Percentiles rank a stretch among this genome's conserved stretches.
phyloP scores from a whole-genome alignment of 2,797 vertebrate species.

The Enteromius argenteus region DNA sequence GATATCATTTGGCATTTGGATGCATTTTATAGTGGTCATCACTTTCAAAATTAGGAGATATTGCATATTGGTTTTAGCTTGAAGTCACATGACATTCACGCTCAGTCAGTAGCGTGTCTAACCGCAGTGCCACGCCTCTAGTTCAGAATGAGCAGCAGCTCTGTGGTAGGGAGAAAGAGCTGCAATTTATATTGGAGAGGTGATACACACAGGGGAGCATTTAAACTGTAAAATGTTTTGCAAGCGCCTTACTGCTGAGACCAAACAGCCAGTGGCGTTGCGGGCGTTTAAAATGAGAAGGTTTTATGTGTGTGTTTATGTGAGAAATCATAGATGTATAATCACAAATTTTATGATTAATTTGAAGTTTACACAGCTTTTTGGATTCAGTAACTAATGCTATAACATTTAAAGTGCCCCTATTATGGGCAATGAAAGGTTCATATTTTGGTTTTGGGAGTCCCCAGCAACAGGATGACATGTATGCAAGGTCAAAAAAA shows the following conservation, averaged over 20 bases:
- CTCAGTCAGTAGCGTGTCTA: background rate
- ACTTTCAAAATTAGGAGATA: background rate
- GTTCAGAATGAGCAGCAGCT: conserved; percentile 1
- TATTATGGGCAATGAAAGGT: no score
- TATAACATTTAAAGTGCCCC: background rate
- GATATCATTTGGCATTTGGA: background rate
- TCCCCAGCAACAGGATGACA: no score
- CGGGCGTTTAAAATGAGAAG: background rate
- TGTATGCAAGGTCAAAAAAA: no score
- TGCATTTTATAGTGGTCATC: background rate
- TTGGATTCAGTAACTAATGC: background rate
- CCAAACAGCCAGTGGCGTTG: background rate
- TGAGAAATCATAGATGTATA: background rate
- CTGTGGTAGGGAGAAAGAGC: background rate
- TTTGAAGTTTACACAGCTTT: background rate
- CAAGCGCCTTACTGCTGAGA: background rate
- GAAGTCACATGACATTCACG: background rate
- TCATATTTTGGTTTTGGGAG: no score
- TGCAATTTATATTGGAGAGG: background rate
- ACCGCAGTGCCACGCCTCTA: conserved; percentile 6
- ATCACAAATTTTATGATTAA: background rate
- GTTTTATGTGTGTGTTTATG: background rate
- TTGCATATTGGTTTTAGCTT: background rate
- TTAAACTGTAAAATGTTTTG: conserved; percentile 3
- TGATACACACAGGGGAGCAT: background rate